Evolutionary conservation across 2,113 vertebrate species (phyloP), one percentile per base, ranked within the genome.

Genomic region (Abramis brama): DNA sequence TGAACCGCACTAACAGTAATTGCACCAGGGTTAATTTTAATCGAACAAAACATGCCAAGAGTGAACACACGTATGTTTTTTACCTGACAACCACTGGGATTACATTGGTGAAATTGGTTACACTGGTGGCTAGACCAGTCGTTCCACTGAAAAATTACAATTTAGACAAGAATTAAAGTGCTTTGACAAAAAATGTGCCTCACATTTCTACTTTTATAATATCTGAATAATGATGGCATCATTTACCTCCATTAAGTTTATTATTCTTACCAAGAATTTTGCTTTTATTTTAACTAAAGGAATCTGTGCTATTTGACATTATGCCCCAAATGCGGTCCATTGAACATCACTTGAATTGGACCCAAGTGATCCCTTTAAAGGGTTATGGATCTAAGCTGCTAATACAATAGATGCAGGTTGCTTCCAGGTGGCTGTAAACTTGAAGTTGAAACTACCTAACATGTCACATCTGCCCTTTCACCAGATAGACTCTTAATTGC

Each of bases 381-480:
- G 30, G 25, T 77, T 55, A 77, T 79, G 11, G 36, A 25, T 62
- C 77, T 25, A 21, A 7, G 33, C 77, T 43, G 23, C 21, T 79
- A n/a, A 79, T 45, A 25, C 64, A 33, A 21, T 45, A 59, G 21
- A 23, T 64, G 36, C 13, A 45, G 36, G n/a, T 55, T 36, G 50
- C 27, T 59, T 78, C 76, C 76, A 78, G 52, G 52, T 59, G 19
- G 30, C 19, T 0, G 36, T 62, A 80, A 80, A 80, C 19, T 39
- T 39, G 5, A 80, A 64, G 6, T 17, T 43, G 57, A 80, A 15
- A 62, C 33, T 62, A 64, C 62, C 75, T 52, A 55, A 33, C 45
- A 52, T 77, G 75, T 30, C 75, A 77, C 50, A 33, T 30, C 27
- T 55, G 75, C 47, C 75, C 75, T 77, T 77, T 55, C 50, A 77